Percentiles rank a stretch among this genome's conserved stretches.
Evolutionary conservation across 2,888 invertebrate genomes (phyloP).

Genomic region (Xylocampa areola): DNA sequence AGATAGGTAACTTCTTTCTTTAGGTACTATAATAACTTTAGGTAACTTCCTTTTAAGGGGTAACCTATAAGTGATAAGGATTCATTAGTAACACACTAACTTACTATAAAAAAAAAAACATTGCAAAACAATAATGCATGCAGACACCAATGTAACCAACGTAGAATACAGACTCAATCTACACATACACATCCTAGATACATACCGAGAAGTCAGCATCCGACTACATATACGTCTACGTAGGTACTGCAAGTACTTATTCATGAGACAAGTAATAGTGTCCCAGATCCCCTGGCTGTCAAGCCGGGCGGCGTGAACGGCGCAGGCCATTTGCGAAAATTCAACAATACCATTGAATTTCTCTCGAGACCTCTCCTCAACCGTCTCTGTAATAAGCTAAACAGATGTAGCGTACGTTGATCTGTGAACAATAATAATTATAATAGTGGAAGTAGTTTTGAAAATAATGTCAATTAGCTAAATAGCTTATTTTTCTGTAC

Average conservation of each 20-base stretch:
- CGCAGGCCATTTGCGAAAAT: conserved; percentile 71
- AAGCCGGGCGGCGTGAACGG: conserved; percentile 48
- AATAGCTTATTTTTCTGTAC: no score
- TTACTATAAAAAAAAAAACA: no score
- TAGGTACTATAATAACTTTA: no score
- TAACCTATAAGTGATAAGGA: no score
- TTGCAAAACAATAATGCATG: no score
- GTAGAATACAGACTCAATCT: background rate
- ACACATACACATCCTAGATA: conserved; percentile 4
- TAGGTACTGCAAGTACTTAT: conserved; percentile 51
- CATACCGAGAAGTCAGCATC: conserved; percentile 14
- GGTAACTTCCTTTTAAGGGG: no score
- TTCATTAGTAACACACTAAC: no score
- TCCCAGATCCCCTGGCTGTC: conserved; percentile 64
- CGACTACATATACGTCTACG: conserved; percentile 16
- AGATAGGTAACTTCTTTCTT: no score
- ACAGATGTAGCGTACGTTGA: conserved; percentile 55
- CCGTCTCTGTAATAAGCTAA: conserved; percentile 55
- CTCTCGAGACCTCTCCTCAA: conserved; percentile 64
- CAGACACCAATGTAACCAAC: background rate
- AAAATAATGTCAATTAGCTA: no score
- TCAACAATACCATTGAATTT: conserved; percentile 71
- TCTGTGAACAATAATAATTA: conserved; percentile 29
- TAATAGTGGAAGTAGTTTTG: conserved; percentile 7
- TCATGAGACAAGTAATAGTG: conserved; percentile 57